phyloP scores from a whole-genome alignment of 2,797 vertebrate species.

The Chelidonichthys spinosus region DNA sequence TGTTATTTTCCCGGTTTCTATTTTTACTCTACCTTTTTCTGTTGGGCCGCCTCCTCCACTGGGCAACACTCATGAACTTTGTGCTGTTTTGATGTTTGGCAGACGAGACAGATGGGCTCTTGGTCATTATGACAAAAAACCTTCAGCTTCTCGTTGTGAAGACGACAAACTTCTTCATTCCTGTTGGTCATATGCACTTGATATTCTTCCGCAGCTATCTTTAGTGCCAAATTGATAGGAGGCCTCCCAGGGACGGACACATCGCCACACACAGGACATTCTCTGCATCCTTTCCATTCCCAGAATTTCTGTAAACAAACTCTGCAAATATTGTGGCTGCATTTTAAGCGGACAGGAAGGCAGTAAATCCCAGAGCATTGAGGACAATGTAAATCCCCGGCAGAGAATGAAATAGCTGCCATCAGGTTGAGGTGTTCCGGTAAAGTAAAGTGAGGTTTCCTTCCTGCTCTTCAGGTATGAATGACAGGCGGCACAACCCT shows the following conservation, averaged over 20 bases:
- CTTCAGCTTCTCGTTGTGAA: conserved; percentile 72
- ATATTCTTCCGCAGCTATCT: conserved; percentile 71
- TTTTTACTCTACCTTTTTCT: conserved; percentile 74
- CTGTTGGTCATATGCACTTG: conserved; percentile 13
- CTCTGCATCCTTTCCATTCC: conserved; percentile 65
- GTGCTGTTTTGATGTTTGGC: conserved; percentile 72
- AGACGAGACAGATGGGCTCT: conserved; percentile 72
- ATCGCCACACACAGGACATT: conserved; percentile 76
- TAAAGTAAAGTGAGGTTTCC: not conserved
- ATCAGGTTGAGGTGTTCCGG: conserved; percentile 46
- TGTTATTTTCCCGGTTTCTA: not conserved
- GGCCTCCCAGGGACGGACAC: conserved; percentile 63
- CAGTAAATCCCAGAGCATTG: conserved; percentile 71
- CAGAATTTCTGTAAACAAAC: conserved; percentile 77
- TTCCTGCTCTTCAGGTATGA: conserved; percentile 27
- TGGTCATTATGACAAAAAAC: conserved; percentile 79
- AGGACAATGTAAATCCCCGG: conserved; percentile 72
- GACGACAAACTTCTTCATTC: conserved; percentile 40
- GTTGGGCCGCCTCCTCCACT: conserved; percentile 65
- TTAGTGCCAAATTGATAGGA: conserved; percentile 76
- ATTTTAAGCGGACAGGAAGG: conserved; percentile 72
- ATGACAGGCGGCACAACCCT: not conserved
- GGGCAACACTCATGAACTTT: conserved; percentile 71
- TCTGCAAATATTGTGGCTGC: conserved; percentile 80
- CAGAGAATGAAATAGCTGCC: conserved; percentile 41